Conservation (phyloP, 1,140 invertebrate genomes). For the Chrysomallon squamiferum region DNA sequence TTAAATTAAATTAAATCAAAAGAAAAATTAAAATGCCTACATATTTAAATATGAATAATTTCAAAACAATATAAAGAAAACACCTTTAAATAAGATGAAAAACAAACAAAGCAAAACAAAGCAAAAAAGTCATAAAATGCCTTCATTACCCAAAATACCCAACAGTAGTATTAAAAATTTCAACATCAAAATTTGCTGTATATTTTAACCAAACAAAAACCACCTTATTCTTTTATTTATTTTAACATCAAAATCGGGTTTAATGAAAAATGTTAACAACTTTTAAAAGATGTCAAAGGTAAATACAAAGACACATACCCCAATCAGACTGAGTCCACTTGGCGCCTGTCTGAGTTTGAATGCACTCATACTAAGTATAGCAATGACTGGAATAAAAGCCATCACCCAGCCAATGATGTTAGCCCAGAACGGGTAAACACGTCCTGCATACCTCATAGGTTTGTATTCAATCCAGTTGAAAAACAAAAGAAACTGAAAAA, state of each 20-base stretch:
- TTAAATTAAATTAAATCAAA: neutral
- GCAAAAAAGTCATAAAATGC: neutral
- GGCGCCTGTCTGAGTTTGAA: slow-evolving; percentile 32
- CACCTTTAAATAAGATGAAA: too few relatives aligned
- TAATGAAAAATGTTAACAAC: neutral
- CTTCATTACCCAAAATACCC: neutral
- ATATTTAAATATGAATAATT: neutral
- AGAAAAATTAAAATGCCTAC: neutral
- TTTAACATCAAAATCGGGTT: neutral
- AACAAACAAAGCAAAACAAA: neutral
- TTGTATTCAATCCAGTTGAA: slow-evolving; percentile 85
- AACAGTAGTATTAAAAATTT: neutral
- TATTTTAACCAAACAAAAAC: neutral
- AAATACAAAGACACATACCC: slow-evolving; percentile 25
- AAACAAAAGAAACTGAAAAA: slow-evolving; percentile 76
- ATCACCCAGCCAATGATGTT: slow-evolving; percentile 79
- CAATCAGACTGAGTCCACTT: slow-evolving; percentile 22
- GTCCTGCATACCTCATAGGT: slow-evolving; percentile 62
- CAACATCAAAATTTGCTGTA: neutral
- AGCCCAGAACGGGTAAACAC: slow-evolving; percentile 81
- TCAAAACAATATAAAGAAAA: neutral
- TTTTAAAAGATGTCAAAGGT: neutral
- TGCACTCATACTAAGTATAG: slow-evolving; percentile 68
- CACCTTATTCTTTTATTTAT: neutral
- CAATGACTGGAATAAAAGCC: slow-evolving; percentile 69